A percentile compares a stretch with the other conserved stretches of the same genome.
phyloP scores from a whole-genome alignment of 1,140 invertebrate species.

The Nylanderia fulva region DNA sequence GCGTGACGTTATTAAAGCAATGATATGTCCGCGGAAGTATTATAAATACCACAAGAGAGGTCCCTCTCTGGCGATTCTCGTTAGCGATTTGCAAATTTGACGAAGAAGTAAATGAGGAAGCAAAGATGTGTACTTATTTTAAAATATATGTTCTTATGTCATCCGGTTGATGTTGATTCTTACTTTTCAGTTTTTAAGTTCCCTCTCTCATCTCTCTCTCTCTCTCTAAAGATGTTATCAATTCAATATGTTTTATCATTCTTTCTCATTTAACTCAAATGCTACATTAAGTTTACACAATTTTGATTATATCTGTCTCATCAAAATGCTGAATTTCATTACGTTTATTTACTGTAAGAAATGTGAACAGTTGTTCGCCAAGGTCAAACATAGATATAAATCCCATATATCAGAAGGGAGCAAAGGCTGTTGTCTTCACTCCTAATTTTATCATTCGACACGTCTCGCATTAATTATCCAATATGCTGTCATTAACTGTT shows the following conservation, averaged over 20 bases:
- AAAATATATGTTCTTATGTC: constrained; percentile 25
- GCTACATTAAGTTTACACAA: not conserved
- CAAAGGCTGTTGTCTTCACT: not conserved
- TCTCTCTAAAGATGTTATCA: too few relatives aligned
- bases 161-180: constrained; percentile 48
- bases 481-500: not conserved
- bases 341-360: constrained; percentile 8
- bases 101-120: not conserved
- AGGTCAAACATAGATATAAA: constrained; percentile 11
- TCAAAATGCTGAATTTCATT: not conserved
- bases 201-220: constrained; percentile 37
- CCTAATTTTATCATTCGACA: not conserved
- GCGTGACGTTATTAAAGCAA: constrained; percentile 34
- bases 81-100: constrained; percentile 6
- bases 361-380: constrained; percentile 3
- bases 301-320: constrained; percentile 11
- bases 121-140: constrained; percentile 8
- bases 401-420: constrained; percentile 28
- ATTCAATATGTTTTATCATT: constrained; percentile 32
- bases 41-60: constrained; percentile 14
- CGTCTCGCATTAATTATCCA: not conserved
- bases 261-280: not conserved
- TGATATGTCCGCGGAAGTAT: constrained; percentile 48
- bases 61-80: too few relatives aligned
- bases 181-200: constrained; percentile 21